A percentile compares a stretch with the other conserved stretches of the same genome.
phyloP scores from a whole-genome alignment of 2,888 invertebrate species.

The Bugulina stolonifera region DNA sequence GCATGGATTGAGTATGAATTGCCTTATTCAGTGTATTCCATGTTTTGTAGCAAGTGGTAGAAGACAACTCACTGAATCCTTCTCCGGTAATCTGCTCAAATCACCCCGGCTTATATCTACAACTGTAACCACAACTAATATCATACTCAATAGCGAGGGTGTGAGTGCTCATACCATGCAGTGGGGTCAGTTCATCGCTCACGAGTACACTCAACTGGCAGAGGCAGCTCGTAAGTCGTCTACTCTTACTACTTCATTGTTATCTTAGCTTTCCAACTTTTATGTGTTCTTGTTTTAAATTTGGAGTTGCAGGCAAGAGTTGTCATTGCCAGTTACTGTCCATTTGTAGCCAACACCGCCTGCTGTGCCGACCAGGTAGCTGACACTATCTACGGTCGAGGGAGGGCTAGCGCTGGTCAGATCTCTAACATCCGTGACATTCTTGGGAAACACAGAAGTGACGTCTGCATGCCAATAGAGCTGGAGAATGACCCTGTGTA shows the following conservation, averaged over 20 bases:
- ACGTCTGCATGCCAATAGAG: slow-evolving; percentile 12
- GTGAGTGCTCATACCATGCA: slow-evolving; percentile 18
- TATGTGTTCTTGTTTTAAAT: no score
- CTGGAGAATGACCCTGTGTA: not conserved
- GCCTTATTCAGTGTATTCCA: not conserved
- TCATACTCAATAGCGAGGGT: slow-evolving; percentile 11
- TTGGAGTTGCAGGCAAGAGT: no score
- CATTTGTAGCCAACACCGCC: slow-evolving; percentile 6
- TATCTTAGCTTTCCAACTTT: no score
- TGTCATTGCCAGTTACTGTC: no score
- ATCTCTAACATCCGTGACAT: not conserved
- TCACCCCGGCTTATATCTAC: slow-evolving; percentile 7
- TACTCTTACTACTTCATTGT: no score
- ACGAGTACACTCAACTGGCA: slow-evolving; percentile 18
- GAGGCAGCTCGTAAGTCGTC: slow-evolving; percentile 4
- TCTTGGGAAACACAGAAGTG: not conserved
- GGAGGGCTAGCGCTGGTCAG: not conserved
- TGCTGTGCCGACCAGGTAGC: slow-evolving; percentile 16
- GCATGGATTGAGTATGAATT: not conserved
- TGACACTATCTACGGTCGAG: not conserved
- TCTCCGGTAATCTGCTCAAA: not conserved
- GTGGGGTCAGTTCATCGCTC: slow-evolving; percentile 24
- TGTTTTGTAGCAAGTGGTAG: not conserved
- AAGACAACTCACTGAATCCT: not conserved
- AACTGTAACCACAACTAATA: slow-evolving; percentile 19